phyloP scores from a whole-genome alignment of 37 sponge, comb jelly and placozoan species.

The Bolinopsis microptera region DNA sequence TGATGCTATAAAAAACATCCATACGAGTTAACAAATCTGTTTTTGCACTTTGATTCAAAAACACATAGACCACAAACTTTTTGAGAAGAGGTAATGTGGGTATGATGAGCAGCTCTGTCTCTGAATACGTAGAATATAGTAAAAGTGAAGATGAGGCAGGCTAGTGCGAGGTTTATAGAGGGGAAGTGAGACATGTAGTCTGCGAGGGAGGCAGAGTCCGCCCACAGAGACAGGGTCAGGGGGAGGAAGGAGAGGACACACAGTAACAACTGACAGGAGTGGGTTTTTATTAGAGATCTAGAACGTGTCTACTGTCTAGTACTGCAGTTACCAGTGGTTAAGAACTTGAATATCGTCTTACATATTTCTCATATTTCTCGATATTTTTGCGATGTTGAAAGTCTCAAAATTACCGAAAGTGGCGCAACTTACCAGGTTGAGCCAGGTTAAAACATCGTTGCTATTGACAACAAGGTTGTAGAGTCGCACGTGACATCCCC shows the following conservation, averaged over 20 bases:
- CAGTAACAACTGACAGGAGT: not conserved
- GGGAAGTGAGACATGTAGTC: conserved; percentile 64
- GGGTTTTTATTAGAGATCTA: not conserved
- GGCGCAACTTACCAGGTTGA: conserved; percentile 14
- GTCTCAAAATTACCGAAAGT: too few species aligned
- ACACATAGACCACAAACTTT: too few species aligned
- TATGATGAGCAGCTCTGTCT: not conserved
- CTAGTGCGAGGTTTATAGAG: conserved; percentile 24
- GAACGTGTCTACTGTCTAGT: not conserved
- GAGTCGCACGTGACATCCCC: conserved; percentile 61
- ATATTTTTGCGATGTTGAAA: too few species aligned
- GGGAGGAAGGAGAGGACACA: conserved; percentile 64
- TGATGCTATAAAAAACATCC: too few species aligned
- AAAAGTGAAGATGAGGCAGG: not conserved
- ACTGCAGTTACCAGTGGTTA: not conserved
- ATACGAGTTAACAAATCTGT: too few species aligned
- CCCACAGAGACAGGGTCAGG: conserved; percentile 53
- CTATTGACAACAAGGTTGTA: conserved; percentile 27
- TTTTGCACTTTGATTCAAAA: too few species aligned
- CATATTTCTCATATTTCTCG: too few species aligned
- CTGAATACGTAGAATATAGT: conserved; percentile 58
- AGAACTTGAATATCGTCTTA: too few species aligned
- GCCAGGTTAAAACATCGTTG: conserved; percentile 65
- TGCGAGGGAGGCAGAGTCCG: not conserved
- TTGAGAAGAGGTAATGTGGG: not conserved